phyloP scores from a whole-genome alignment of 2,113 vertebrate genomes.

The Cavia porcellus region DNA sequence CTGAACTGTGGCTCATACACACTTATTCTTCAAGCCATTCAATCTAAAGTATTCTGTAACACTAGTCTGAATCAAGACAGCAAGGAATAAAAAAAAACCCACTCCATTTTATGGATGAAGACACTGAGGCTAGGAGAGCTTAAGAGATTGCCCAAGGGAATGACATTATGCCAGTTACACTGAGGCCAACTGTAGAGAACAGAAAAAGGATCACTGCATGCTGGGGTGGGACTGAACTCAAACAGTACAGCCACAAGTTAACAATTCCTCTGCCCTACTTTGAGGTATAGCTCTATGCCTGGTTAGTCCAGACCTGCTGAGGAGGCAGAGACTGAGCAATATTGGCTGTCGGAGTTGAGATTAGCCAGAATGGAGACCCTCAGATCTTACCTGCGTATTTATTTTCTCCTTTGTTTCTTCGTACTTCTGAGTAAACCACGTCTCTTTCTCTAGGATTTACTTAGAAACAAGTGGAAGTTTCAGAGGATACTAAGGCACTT shows the following conservation, averaged over 20 bases:
- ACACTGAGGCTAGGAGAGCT: background rate
- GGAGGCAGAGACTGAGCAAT: background rate
- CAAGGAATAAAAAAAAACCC: too few relatives aligned
- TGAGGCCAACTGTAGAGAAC: background rate
- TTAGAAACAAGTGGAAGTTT: constrained; percentile 47
- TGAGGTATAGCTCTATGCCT: background rate
- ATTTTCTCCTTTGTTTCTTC: background rate
- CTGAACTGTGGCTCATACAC: background rate
- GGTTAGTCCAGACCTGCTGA: background rate
- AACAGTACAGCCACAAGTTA: background rate
- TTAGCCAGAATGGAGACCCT: background rate
- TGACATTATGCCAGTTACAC: background rate
- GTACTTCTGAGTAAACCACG: constrained; percentile 63
- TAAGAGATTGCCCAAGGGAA: background rate
- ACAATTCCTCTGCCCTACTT: background rate
- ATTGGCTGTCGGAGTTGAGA: background rate
- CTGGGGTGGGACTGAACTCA: background rate
- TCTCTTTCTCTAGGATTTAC: constrained; percentile 30
- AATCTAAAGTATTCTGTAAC: background rate
- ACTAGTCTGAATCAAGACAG: background rate
- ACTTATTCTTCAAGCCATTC: background rate
- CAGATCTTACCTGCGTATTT: constrained; percentile 52
- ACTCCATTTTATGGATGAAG: background rate
- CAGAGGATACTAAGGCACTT: background rate
- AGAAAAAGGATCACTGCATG: background rate